These are phyloP conservation scores for Garrulus glandarius DNA, from an alignment of 2,797 vertebrate species.

Conservation along the genomic window DNA sequence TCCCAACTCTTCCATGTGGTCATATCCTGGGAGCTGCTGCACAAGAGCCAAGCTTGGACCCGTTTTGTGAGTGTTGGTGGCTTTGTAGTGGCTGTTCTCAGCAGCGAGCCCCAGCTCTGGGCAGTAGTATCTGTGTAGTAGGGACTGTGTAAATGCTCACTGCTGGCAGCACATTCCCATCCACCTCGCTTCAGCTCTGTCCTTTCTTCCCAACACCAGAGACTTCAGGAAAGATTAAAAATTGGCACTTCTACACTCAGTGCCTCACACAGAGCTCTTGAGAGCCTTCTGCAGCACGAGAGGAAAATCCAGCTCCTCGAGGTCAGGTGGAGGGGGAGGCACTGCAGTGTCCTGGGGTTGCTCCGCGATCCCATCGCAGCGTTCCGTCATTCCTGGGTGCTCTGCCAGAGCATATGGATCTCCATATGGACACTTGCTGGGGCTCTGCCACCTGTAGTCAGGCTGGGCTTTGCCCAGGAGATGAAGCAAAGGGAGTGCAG, in stretches of 20 bases:
- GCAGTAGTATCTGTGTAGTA: background rate
- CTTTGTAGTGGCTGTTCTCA: background rate
- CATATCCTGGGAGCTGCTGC: background rate
- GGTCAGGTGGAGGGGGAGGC: background rate
- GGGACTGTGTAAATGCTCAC: background rate
- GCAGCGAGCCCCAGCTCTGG: background rate
- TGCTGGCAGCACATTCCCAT: background rate
- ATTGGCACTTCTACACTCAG: background rate
- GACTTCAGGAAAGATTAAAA: background rate
- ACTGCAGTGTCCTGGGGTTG: background rate
- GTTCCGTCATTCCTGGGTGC: background rate
- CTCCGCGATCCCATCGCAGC: background rate
- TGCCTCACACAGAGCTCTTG: background rate
- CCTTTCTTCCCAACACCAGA: fast-evolving
- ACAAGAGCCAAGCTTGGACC: fast-evolving
- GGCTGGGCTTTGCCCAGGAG: constrained; percentile 41
- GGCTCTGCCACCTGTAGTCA: constrained; percentile 59
- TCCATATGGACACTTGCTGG: constrained; percentile 56
- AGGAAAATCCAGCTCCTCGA: background rate
- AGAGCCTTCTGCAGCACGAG: background rate
- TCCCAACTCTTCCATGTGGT: background rate
- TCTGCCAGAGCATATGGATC: constrained; percentile 66
- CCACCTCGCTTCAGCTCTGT: fast-evolving
- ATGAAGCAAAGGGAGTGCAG: constrained; percentile 18
- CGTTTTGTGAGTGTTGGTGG: fast-evolving